phyloP scores from a whole-genome alignment of 1,140 invertebrate species.

The Drosophila sucinea region DNA sequence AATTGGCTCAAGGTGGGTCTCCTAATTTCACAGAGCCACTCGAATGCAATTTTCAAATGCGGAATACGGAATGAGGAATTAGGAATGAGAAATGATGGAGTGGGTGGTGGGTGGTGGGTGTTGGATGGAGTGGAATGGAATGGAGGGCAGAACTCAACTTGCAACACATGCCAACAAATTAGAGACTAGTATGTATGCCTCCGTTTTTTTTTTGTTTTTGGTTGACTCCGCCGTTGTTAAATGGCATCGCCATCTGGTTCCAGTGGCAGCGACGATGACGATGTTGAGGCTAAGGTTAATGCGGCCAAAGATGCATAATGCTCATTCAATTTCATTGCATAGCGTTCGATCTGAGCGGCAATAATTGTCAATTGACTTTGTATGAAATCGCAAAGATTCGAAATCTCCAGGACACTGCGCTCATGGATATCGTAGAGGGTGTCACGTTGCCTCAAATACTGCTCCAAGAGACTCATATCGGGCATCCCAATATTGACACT shows the following conservation, averaged over 20 bases:
- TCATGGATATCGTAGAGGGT: background rate
- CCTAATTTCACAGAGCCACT: slow-evolving; percentile 1
- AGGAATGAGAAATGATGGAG: background rate
- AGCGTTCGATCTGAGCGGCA: slow-evolving; percentile 29
- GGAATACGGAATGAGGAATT: background rate
- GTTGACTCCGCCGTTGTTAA: background rate
- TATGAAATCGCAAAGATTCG: slow-evolving; percentile 36
- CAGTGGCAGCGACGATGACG: slow-evolving; percentile 20
- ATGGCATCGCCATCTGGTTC: slow-evolving; percentile 36
- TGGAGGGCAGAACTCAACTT: slow-evolving; percentile 4
- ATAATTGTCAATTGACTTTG: slow-evolving; percentile 32
- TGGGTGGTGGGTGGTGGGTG: background rate
- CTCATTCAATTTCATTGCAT: slow-evolving; percentile 17
- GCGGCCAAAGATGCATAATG: background rate
- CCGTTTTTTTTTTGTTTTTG: background rate
- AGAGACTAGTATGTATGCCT: background rate
- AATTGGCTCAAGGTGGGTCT: slow-evolving; percentile 37
- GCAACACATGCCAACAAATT: slow-evolving; percentile 44
- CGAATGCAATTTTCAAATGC: background rate
- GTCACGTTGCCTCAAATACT: background rate
- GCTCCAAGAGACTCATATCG: background rate
- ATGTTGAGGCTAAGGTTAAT: background rate
- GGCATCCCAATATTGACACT: too few species aligned
- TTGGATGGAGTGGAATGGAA: background rate
- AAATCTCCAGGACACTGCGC: slow-evolving; percentile 28